Conservation (phyloP, 2,797 vertebrate species). For the Phoxinus dragarum region DNA sequence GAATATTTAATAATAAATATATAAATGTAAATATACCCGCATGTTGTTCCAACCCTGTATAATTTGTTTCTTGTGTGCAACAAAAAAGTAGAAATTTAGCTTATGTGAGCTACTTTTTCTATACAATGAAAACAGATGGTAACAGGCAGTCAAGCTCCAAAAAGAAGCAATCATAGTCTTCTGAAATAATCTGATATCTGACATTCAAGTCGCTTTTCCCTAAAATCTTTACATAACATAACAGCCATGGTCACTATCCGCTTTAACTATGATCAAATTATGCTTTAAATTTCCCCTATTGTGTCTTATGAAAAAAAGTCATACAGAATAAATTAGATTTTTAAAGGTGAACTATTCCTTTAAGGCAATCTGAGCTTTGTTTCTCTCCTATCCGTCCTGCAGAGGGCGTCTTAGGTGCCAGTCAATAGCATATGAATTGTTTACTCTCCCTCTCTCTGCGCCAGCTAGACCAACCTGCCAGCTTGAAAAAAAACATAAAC, state of each 20-base stretch:
- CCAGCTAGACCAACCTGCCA: conserved; percentile 36
- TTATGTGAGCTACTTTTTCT: background rate
- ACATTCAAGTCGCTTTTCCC: background rate
- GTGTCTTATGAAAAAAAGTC: background rate
- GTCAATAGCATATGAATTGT: conserved; percentile 42
- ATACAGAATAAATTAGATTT: background rate
- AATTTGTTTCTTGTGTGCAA: background rate
- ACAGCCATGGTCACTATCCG: background rate
- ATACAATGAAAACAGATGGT: background rate
- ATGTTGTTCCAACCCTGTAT: background rate
- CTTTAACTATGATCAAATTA: background rate
- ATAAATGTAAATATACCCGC: no score
- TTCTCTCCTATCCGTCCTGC: conserved; percentile 27
- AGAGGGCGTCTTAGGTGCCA: conserved; percentile 40
- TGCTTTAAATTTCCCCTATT: background rate
- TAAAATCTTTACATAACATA: background rate
- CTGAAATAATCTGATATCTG: background rate
- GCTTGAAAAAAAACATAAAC: conserved; percentile 12
- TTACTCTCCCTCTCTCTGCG: conserved; percentile 40
- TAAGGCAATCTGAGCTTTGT: conserved; percentile 41
- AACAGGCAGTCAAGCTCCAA: background rate
- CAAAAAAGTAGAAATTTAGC: background rate
- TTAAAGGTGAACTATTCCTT: conserved; percentile 5
- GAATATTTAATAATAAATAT: background rate
- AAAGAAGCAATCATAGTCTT: background rate